Evolutionary conservation across 2,113 vertebrate genomes (phyloP).

Genomic region (Upupa epops): DNA sequence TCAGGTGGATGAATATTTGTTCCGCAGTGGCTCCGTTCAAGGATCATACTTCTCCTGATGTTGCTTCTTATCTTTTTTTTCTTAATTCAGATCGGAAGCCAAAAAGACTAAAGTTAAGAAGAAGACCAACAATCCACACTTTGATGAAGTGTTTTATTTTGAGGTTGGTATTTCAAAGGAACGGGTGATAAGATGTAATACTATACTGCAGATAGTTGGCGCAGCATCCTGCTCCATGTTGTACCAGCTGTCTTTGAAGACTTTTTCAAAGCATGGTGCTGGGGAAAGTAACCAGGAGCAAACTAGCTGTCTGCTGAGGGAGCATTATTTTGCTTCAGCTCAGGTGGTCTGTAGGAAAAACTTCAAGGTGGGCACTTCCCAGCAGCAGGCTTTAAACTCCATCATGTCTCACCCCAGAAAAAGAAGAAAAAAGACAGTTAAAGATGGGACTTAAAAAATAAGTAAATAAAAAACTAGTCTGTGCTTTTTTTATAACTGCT

Average conservation of each 20-base stretch:
- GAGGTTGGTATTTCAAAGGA: constrained; percentile 83
- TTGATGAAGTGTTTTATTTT: constrained; percentile 98
- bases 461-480: neutral
- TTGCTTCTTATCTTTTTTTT: neutral
- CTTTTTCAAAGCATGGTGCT: constrained; percentile 22
- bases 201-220: constrained; percentile 15
- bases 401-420: neutral
- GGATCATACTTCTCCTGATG: neutral
- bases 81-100: constrained; percentile 85
- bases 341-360: neutral
- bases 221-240: neutral
- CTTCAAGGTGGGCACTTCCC: neutral
- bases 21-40: neutral
- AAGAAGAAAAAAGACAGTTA: neutral
- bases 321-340: neutral
- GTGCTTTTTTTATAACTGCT: constrained; percentile 3
- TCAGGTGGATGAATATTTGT: neutral
- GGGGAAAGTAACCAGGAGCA: neutral
- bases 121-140: constrained; percentile 98
- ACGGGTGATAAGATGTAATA: constrained; percentile 27
- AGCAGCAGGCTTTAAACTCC: neutral
- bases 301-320: neutral
- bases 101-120: constrained; percentile 98
- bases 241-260: constrained; percentile 39
- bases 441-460: neutral